Evolutionary conservation across 2,888 invertebrate species (phyloP).

Genomic region (Papilio protenor): DNA sequence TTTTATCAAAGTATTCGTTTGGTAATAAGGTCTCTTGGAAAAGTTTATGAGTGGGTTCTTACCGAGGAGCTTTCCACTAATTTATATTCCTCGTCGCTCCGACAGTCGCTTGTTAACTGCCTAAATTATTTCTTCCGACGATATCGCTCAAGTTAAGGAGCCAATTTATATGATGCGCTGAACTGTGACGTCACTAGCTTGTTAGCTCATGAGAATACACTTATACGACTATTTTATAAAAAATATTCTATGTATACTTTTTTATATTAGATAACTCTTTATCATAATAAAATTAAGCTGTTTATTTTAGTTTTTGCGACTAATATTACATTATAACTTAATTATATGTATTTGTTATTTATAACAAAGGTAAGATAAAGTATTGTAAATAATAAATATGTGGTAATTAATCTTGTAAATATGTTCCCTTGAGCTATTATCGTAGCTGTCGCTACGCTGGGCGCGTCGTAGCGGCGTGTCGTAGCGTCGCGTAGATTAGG

Average conservation of each 20-base stretch:
- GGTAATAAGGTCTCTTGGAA: slow-evolving; percentile 10
- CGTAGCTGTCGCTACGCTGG: background rate
- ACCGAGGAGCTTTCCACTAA: background rate
- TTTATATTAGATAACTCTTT: background rate
- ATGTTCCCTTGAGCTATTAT: slow-evolving; percentile 11
- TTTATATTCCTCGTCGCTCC: slow-evolving; percentile 26
- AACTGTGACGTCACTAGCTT: slow-evolving; percentile 7
- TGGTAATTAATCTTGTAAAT: background rate
- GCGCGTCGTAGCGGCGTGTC: slow-evolving; percentile 11
- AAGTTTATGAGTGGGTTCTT: slow-evolving; percentile 8
- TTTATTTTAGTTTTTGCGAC: background rate
- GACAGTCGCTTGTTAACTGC: slow-evolving; percentile 27
- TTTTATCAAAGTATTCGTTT: slow-evolving; percentile 4
- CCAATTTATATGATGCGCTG: slow-evolving; percentile 35
- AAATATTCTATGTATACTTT: too few species aligned
- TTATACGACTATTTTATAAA: too few species aligned
- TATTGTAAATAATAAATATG: background rate
- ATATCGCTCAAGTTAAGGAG: slow-evolving; percentile 28
- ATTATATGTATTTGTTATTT: background rate
- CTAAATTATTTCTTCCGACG: slow-evolving; percentile 36
- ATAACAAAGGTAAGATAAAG: background rate
- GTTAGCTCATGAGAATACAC: background rate
- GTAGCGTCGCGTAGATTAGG: slow-evolving; percentile 25
- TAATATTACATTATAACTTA: background rate
- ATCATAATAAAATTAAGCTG: background rate